Evolutionary conservation across 2,888 invertebrate genomes (phyloP), one percentile per base, ranked within the genome.

Genomic region (Blastobasis adustella): DNA sequence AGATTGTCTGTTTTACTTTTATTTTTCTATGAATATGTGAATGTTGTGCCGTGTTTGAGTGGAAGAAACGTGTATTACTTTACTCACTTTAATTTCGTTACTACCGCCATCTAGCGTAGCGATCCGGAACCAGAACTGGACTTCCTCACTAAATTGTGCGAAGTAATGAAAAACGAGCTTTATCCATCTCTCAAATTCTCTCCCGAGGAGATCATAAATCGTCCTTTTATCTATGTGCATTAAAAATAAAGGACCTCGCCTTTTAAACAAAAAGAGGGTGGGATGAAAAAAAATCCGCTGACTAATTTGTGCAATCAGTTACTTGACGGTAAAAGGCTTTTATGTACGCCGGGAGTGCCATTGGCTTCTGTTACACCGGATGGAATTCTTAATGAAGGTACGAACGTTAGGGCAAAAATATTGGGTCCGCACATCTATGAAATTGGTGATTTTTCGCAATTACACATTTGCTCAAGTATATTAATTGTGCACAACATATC

Each of bases 271-370:
- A 40, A 40, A 40, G 9, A 9, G 41, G 9, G 58, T 46, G 46
- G 37, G 23, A 46, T 8, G 5, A 46, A 58, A 71, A 76, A 76
- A 78, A 77, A 72, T 58, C 63, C 63, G 71, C 76, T 76, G 78
- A 79, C 66, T 78, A 81, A 82, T 82, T 71, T 58, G 47, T 43
- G 72, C 68, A 71, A 81, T 81, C 79, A 71, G 76, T 81, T 79
- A 73, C 58, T 57, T 55, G 53, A 60, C 45, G 76, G 73, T 76
- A 79, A 77, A 76, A 69, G 51, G 37, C 50, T 53, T 55, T 55
- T 53, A 52, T 53, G 51, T 54, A 53, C 49, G 52, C 49, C 53
- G 54, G 46, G 60, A 55, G 38, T 52, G 38, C 49, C n/a, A 46
- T 10, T 39, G 55, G 8, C 39, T 44, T 8, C 51, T 42, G 41